Evolutionary conservation across 2,888 invertebrate genomes (phyloP).

Genomic region (Hirtodrosophila trivittata): DNA sequence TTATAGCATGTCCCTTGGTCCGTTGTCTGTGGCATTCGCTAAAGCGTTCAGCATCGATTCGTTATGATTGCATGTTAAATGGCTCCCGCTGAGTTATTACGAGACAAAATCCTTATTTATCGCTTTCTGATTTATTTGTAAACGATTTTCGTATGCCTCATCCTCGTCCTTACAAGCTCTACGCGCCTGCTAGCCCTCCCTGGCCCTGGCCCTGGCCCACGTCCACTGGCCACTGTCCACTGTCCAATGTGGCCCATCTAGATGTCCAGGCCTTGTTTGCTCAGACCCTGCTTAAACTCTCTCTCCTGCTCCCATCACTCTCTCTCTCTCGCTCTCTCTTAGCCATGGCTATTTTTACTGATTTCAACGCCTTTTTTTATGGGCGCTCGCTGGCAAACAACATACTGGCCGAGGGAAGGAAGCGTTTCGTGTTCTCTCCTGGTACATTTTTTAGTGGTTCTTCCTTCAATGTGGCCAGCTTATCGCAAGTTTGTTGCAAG

Average conservation of each 20-base stretch:
- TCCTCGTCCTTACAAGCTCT: constrained; percentile 42
- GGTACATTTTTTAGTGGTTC: constrained; percentile 19
- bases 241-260: constrained; percentile 26
- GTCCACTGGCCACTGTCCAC: constrained; percentile 21
- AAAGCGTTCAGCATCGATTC: constrained; percentile 82
- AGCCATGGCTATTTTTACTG: constrained; percentile 55
- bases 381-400: constrained; percentile 32
- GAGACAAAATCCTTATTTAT: constrained; percentile 84
- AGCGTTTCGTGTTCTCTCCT: constrained; percentile 11
- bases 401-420: constrained; percentile 4
- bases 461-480: constrained; percentile 36
- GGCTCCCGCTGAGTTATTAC: constrained; percentile 84
- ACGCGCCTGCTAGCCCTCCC: constrained; percentile 39
- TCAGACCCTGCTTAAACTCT: constrained; percentile 29
- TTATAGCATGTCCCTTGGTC: constrained; percentile 2
- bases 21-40: constrained; percentile 41
- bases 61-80: constrained; percentile 84
- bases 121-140: constrained; percentile 84
- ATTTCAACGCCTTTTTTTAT: constrained; percentile 74
- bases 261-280: constrained; percentile 44
- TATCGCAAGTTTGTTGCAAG: constrained; percentile 46
- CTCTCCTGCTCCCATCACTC: constrained; percentile 2
- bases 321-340: constrained; percentile 24
- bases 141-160: constrained; percentile 73
- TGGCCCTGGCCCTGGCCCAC: constrained; percentile 11